These are phyloP conservation scores for Zaprionus ornatus DNA, from an alignment of 1,140 invertebrate species.

Conservation along the genomic window DNA sequence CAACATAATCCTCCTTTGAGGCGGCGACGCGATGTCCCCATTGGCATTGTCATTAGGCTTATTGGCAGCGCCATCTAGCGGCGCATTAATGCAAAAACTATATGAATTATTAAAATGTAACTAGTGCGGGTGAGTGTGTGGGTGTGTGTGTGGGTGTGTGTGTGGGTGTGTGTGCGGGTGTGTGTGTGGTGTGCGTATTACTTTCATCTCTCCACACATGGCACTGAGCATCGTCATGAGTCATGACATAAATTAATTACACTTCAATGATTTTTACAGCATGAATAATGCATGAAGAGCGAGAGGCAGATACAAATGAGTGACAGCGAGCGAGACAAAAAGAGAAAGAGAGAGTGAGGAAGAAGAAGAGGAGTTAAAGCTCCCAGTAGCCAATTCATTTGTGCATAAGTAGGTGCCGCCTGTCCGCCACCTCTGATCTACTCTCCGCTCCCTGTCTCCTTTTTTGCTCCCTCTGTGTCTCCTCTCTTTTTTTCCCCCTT, in stretches of 20 bases:
- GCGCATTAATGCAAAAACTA: constrained; percentile 64
- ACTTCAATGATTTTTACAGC: constrained; percentile 68
- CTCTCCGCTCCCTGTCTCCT: neutral
- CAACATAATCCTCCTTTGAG: neutral
- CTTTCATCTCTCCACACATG: constrained; percentile 46
- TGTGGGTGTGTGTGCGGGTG: constrained; percentile 10
- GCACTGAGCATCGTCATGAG: constrained; percentile 14
- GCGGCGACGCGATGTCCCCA: constrained; percentile 5
- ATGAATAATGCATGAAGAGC: constrained; percentile 65
- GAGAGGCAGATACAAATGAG: neutral
- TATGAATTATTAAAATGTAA: constrained; percentile 75
- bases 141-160: constrained; percentile 2
- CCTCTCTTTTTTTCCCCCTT: neutral
- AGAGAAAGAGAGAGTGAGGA: neutral
- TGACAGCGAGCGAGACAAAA: neutral
- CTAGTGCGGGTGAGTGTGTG: neutral
- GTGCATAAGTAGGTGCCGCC: neutral
- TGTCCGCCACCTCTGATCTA: neutral
- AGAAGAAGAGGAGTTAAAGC: neutral
- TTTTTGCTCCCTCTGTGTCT: neutral
- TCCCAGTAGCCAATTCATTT: constrained; percentile 1
- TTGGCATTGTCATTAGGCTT: constrained; percentile 56
- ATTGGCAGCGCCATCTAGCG: constrained; percentile 50
- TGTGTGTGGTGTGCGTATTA: constrained; percentile 30
- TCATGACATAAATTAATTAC: constrained; percentile 71